Base-by-base conservation (phyloP, 1,140 invertebrate species). In the Idris sp. region DNA sequence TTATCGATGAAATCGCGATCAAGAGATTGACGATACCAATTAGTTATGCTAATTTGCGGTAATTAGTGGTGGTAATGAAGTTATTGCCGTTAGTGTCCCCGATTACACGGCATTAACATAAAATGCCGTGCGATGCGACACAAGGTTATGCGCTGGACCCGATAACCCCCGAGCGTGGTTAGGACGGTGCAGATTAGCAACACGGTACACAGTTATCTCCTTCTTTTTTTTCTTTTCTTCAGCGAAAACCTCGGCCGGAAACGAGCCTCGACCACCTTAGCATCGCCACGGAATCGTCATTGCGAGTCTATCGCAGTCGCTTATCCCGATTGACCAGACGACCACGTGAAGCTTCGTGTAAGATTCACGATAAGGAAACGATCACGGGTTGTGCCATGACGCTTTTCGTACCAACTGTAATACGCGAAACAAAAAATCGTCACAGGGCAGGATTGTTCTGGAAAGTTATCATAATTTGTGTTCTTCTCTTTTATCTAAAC, bases 11-110 rank as follows among this genome's bases (percentile, higher is more conserved):
- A 81, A 83, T 81, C 78, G 77, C 76, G 80, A 83, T 84, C 76
- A 49, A 22, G 49, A 49, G 58, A 62, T 46, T 53, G 64, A 51
- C 51, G 68, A 38, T 43, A 68, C 72, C 62, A 80, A 85, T 85
- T 84, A 85, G 81, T 51, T 64, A 44, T 76, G 77, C 77, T 82
- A 83, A 84, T 84, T 84, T 83, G 31, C 75, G 36, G 40, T 79
- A 83, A 85, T 85, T 85, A 85, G 80, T 61, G 30, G 30, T 58
- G 74, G 77, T 83, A 85, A 84, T 83, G 79, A 84, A 85, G 80
- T 84, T 85, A 85, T 84, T 79, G 80, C 81, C 38, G 71, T 79
- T 80, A 78, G 72, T 77, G 83, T 83, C 76, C 79, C 72, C 80
- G 77, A 85, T 84, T 83, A 83, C 76, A 80, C 76, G 77, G 73